Conservation (phyloP, 2,113 vertebrate species). For the Apteryx owenii region DNA sequence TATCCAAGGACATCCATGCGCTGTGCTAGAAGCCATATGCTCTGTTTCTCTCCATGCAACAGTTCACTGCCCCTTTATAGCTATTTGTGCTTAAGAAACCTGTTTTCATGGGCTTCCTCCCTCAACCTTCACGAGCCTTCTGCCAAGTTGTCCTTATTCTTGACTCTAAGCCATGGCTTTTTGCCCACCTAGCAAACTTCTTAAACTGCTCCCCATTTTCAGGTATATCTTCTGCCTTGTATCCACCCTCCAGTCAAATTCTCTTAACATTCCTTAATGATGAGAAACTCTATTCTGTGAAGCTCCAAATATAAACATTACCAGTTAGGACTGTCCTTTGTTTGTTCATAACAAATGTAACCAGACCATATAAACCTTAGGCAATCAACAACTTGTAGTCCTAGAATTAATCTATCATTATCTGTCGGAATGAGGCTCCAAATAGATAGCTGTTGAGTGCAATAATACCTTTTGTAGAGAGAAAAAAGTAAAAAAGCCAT, state of each 20-base stretch:
- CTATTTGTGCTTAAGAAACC: not conserved
- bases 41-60: not conserved
- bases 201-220: constrained; percentile 10
- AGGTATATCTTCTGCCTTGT: not conserved
- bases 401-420: not conserved
- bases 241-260: not conserved
- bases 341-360: not conserved
- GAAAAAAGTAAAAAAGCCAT: not conserved
- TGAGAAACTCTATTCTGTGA: not conserved
- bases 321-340: not conserved
- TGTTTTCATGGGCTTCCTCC: not conserved
- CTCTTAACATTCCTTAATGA: not conserved
- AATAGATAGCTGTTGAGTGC: not conserved
- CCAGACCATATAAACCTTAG: not conserved
- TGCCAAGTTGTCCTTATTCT: constrained; percentile 3
- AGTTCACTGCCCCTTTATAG: constrained; percentile 2
- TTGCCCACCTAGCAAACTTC: constrained; percentile 24
- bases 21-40: constrained; percentile 26
- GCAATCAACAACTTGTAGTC: not conserved
- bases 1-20: not conserved
- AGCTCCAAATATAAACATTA: not conserved
- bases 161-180: not conserved
- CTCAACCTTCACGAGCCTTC: not conserved
- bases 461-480: not conserved
- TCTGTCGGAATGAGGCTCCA: not conserved